Evolutionary conservation across 2,888 invertebrate genomes (phyloP).

Genomic region (Gastracanthus pulcherrimus): DNA sequence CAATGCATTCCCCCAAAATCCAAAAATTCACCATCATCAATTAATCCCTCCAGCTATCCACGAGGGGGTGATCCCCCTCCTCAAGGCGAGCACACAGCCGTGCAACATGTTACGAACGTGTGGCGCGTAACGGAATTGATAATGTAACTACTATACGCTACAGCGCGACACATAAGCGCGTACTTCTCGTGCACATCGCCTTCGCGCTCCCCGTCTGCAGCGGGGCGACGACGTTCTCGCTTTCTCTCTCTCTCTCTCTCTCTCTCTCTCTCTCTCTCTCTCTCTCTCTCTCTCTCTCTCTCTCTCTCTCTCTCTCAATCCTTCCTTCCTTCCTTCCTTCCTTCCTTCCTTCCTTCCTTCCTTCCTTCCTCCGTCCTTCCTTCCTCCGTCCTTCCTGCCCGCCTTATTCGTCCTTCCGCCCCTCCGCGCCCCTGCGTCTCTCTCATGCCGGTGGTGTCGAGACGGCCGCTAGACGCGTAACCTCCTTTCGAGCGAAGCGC

Average conservation of each 20-base stretch:
- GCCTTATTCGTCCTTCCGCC: conserved; percentile 57
- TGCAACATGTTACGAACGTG: conserved; percentile 73
- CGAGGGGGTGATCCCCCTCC: no score
- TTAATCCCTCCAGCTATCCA: no score
- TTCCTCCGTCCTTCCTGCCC: conserved; percentile 51
- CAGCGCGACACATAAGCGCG: not conserved
- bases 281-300: conserved; percentile 50
- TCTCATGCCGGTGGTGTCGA: not conserved
- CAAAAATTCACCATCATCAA: no score
- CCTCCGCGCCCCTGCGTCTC: not conserved
- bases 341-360: conserved; percentile 50
- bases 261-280: no score
- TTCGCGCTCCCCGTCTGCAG: conserved; percentile 27
- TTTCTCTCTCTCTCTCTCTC: conserved; percentile 57
- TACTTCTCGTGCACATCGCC: not conserved
- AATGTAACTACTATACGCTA: conserved; percentile 72
- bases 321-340: conserved; percentile 45
- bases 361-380: conserved; percentile 58
- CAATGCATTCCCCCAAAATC: no score
- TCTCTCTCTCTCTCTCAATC: conserved; percentile 57
- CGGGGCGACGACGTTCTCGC: conserved; percentile 49
- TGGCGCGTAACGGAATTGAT: conserved; percentile 76
- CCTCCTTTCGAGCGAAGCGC: conserved; percentile 45
- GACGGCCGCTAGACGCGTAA: conserved; percentile 47
- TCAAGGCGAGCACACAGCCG: no score